Conservation (phyloP, 2,797 vertebrate species). For the Danionella dracula region DNA sequence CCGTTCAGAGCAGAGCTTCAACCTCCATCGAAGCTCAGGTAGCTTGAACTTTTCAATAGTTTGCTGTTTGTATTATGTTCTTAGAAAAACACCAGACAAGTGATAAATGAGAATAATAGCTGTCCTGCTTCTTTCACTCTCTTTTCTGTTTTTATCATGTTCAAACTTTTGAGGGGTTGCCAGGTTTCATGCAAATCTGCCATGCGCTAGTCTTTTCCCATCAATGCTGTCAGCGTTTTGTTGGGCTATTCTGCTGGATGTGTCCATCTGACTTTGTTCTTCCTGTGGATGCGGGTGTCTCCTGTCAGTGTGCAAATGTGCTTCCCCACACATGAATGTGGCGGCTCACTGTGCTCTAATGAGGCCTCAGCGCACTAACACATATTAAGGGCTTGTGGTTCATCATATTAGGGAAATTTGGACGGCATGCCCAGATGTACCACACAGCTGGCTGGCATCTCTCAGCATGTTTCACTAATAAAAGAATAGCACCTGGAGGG, state of each 20-base stretch:
- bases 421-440: not conserved
- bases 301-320: constrained; percentile 25
- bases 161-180: constrained; percentile 20
- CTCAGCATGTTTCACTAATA: constrained; percentile 16
- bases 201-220: constrained; percentile 35
- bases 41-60: not conserved
- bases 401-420: constrained; percentile 1
- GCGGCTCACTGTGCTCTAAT: constrained; percentile 28
- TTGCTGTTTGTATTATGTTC: constrained; percentile 13
- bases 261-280: constrained; percentile 35
- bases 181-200: constrained; percentile 35
- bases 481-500: constrained; percentile 4
- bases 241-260: constrained; percentile 37
- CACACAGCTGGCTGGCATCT: constrained; percentile 13
- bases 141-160: constrained; percentile 18
- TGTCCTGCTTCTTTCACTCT: not conserved
- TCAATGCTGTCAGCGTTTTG: constrained; percentile 39
- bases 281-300: constrained; percentile 24
- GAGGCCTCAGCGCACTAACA: constrained; percentile 21
- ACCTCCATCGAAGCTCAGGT: constrained; percentile 25
- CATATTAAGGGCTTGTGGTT: constrained; percentile 18
- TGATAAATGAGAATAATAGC: constrained; percentile 16
- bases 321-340: constrained; percentile 13
- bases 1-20: constrained; percentile 21
- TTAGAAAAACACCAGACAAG: constrained; percentile 23